Percentiles rank a stretch among this genome's conserved stretches.
Evolutionary conservation across 2,113 vertebrate species (phyloP).

Genomic region (Laticauda colubrina): DNA sequence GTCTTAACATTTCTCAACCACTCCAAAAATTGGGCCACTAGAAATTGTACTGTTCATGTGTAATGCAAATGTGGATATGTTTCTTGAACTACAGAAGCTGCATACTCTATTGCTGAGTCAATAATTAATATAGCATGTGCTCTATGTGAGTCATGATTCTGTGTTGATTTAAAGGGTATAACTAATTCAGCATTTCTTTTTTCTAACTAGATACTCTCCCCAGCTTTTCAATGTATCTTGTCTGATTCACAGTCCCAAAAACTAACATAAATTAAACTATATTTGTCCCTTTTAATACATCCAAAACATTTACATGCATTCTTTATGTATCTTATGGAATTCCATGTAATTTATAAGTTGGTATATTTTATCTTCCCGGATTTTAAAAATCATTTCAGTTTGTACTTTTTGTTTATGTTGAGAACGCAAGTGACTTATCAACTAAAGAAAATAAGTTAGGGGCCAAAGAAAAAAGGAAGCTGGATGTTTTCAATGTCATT

Average conservation of each 20-base stretch:
- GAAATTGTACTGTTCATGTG: background rate
- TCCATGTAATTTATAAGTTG: background rate
- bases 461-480: background rate
- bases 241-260: background rate
- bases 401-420: background rate
- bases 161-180: background rate
- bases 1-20: background rate
- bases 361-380: background rate
- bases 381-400: background rate
- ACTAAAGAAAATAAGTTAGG: background rate
- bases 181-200: background rate
- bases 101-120: background rate
- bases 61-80: background rate
- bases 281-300: background rate
- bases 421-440: background rate
- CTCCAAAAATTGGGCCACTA: background rate
- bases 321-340: background rate
- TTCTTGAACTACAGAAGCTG: background rate
- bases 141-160: slow-evolving; percentile 39
- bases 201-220: slow-evolving; percentile 17
- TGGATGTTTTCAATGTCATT: background rate
- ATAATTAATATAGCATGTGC: background rate
- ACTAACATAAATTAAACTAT: background rate
- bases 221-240: background rate
- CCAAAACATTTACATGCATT: background rate